Evolutionary conservation across 2,888 invertebrate genomes (phyloP), one percentile per base, ranked within the genome.

Genomic region (Drosophila nr. medialis): DNA sequence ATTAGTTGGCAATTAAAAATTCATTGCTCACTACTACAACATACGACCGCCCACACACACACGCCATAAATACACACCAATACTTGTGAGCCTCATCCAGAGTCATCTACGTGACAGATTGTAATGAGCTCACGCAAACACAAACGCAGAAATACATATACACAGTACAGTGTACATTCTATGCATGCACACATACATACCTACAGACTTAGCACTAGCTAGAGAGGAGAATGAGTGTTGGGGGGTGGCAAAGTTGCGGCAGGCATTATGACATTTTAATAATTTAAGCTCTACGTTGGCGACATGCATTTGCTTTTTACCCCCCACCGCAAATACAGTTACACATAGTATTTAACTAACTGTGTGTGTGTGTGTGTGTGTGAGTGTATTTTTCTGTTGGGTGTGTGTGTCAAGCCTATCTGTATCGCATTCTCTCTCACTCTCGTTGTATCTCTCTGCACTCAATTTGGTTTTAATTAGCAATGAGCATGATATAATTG

Each of bases 401-500:
- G 36, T 18, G 15, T 15, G 36, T 36, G 42, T 38, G 32, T 54
- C n/a, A 24, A 18, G 7, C 32, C 15, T 21, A 34, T 21, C 40
- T n/a, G 36, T 27, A 40, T 42, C 49, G 21, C 45, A 27, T 45
- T 27, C n/a, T 10, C 11, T 59, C n/a, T 42, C 21, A 38, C 34
- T 38, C 56, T 53, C 32, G n/a, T 13, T 42, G 2, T 63, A 42
- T 55, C 4, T 65, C 49, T 73, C 48, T 60, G 85, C 74, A 84
- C 80, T 90, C 87, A 90, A 90, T 87, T 87, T 90, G 87, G 85
- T 82, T 86, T 86, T 90, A 86, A 86, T 86, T 86, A 89, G 86
- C 87, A 86, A 90, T 86, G 76, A 81, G 90, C 89, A 89, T 84
- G 75, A 75, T 84, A 86, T 86, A 84, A 90, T 90, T 90, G 76